These are phyloP conservation scores for Leguminivora glycinivorella DNA, from an alignment of 1,140 invertebrate genomes.

Conservation along the genomic window DNA sequence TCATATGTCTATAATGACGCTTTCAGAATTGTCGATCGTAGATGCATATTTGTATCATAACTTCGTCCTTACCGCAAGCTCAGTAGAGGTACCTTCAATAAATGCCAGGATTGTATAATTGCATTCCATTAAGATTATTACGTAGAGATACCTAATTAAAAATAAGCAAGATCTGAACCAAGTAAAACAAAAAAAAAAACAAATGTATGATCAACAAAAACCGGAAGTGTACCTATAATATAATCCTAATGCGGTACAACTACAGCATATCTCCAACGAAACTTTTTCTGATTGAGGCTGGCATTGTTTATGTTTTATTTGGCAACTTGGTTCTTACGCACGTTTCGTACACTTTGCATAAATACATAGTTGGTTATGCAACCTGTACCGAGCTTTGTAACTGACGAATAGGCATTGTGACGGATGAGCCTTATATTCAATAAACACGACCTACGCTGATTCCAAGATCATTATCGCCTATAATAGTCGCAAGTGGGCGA, in stretches of 20 bases:
- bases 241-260: too few relatives aligned
- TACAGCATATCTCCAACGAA: too few relatives aligned
- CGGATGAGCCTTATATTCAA: conserved; percentile 46
- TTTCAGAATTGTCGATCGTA: conserved; percentile 36
- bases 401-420: conserved; percentile 26
- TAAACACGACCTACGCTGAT: conserved; percentile 71
- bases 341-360: conserved; percentile 11
- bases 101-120: too few relatives aligned
- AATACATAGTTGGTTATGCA: conserved; percentile 18
- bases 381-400: conserved; percentile 17
- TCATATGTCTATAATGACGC: conserved; percentile 32
- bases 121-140: too few relatives aligned
- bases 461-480: conserved; percentile 71
- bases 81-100: too few relatives aligned
- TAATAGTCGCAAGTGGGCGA: conserved; percentile 54
- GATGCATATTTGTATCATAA: too few relatives aligned
- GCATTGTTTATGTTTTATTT: background rate
- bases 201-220: too few relatives aligned
- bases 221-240: too few relatives aligned
- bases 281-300: background rate
- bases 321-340: background rate
- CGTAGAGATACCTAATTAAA: too few relatives aligned
- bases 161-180: too few relatives aligned
- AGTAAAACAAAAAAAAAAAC: too few relatives aligned
- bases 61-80: too few relatives aligned